phyloP scores from a whole-genome alignment of 2,113 vertebrate species.

The Mungos mungo region DNA sequence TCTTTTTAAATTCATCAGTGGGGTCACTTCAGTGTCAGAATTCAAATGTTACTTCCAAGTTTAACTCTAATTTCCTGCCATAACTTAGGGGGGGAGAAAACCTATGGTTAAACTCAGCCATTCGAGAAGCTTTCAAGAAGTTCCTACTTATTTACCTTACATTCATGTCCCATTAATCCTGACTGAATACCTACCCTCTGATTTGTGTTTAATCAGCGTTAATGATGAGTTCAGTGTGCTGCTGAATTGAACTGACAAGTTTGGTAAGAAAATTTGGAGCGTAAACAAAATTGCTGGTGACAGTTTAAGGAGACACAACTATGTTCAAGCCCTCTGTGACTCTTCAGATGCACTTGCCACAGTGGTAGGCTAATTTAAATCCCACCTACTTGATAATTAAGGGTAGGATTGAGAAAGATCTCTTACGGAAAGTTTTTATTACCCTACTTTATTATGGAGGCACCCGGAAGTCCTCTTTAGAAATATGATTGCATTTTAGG shows the following conservation, averaged over 20 bases:
- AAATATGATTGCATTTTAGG: neutral
- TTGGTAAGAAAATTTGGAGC: neutral
- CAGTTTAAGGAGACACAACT: neutral
- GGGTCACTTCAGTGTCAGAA: neutral
- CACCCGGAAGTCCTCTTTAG: neutral
- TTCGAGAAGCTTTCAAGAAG: conserved; percentile 20
- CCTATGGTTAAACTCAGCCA: neutral
- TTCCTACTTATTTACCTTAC: neutral
- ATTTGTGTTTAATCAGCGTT: conserved; percentile 39
- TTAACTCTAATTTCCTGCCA: neutral
- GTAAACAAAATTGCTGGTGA: conserved; percentile 17
- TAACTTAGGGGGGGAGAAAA: neutral
- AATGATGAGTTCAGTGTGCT: neutral
- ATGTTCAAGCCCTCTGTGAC: neutral
- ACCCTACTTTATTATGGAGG: neutral
- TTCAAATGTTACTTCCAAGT: neutral
- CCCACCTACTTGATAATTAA: neutral
- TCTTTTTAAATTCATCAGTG: neutral
- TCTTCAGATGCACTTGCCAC: neutral
- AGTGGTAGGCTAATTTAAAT: conserved; percentile 4
- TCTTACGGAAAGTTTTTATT: neutral
- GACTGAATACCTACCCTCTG: neutral
- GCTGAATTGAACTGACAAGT: neutral
- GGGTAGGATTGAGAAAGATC: neutral
- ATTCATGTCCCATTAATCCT: neutral